Base-by-base conservation (phyloP, 1,140 invertebrate species). In the Sycobia sp. region DNA sequence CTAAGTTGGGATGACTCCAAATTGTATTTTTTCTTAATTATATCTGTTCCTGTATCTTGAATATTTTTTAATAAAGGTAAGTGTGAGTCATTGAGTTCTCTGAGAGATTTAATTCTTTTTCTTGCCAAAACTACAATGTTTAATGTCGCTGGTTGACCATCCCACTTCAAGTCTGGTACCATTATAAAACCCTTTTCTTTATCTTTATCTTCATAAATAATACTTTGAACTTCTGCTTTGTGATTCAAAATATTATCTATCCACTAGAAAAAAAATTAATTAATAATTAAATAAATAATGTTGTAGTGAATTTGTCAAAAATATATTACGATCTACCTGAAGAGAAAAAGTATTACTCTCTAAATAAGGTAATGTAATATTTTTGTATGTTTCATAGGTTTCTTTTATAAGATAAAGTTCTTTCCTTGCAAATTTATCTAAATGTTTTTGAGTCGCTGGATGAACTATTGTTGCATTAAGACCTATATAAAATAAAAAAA, bases 211-310 rank as follows among this genome's bases (percentile, higher is more conserved):
- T 97, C 91, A 50, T 83, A 82, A 5, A 97, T 83, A 47, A 99
- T 90, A 67, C 91, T 86, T 25, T 98, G 96, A 4, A 82, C 80
- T 85, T 99, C 96, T 58, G 88, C 88, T 75, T 91, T 93, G 67
- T 96, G 93, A 39, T 95, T 90, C 10, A 99, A 76, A 67, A 98
- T 95, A 79, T 99, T 99, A 74, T 95, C 92, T 0, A 99, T 90
- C 97, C 96, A 99, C 91, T 97, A 77, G 53, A 89, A 86, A 67
- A 66, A 73, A 71, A 64, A 25, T 51, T 61, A 38, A 32, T 36
- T 32, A 10, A 10, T 14, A 36, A 27, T 44, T 58, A 46, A 43
- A 32, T 32, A n/a, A 18, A 49, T 36, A 7, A 60, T 27, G 56
- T 20, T 32, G 46, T 50, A 18, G 13, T 39, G 10, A 18, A 20